Conservation (phyloP, 2,113 vertebrate genomes). For the Pteruthius melanotis region DNA sequence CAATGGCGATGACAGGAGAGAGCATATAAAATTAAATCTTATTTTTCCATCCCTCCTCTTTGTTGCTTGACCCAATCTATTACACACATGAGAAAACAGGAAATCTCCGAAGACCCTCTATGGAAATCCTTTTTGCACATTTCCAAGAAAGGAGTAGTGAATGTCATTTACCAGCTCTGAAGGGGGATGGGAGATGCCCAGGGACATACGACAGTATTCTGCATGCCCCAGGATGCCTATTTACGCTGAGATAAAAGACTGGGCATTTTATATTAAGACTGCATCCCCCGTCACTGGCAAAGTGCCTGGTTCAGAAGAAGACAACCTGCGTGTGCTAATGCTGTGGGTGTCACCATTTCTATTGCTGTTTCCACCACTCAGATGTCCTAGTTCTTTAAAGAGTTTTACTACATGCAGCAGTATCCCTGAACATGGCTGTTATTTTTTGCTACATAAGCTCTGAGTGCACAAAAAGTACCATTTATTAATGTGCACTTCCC, state of each 20-base stretch:
- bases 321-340: neutral
- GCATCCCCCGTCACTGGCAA: neutral
- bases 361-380: neutral
- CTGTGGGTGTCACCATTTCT: neutral
- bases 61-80: slow-evolving; percentile 69
- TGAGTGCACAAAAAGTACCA: neutral
- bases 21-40: slow-evolving; percentile 48
- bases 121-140: slow-evolving; percentile 75
- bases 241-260: neutral
- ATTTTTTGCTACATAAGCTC: neutral
- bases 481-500: neutral
- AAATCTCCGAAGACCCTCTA: slow-evolving; percentile 70
- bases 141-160: slow-evolving; percentile 64
- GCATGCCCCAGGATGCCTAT: neutral
- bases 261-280: neutral
- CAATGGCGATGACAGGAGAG: slow-evolving; percentile 13
- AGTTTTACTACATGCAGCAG: neutral
- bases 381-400: neutral
- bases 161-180: slow-evolving; percentile 51
- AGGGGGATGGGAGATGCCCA: slow-evolving; percentile 18
- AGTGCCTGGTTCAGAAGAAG: neutral
- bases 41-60: slow-evolving; percentile 34
- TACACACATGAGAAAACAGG: slow-evolving; percentile 77
- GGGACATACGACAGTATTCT: neutral
- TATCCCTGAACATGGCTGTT: neutral